Evolutionary conservation across 2,888 invertebrate species (phyloP).

Genomic region (Aphidoletes aphidimyza): DNA sequence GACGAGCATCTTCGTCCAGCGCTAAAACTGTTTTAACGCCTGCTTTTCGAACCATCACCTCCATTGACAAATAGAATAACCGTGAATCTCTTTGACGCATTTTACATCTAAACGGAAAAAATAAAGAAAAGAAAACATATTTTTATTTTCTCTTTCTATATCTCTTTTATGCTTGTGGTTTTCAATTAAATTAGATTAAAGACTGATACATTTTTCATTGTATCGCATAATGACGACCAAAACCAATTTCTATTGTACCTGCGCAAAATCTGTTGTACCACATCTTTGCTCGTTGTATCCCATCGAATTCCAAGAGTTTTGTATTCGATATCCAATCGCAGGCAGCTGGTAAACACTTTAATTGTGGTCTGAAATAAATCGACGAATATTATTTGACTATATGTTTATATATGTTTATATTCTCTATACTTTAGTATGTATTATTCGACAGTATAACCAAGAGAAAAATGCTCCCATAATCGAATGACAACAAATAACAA

Average conservation of each 20-base stretch:
- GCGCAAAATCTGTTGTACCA: slow-evolving; percentile 71
- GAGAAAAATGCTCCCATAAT: no score
- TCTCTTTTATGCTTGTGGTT: no score
- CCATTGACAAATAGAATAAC: slow-evolving; percentile 94
- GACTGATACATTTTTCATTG: no score
- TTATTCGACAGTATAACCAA: no score
- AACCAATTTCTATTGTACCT: no score
- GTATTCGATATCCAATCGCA: slow-evolving; percentile 94
- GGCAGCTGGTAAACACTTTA: slow-evolving; percentile 88
- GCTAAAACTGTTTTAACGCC: slow-evolving; percentile 84
- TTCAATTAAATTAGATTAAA: no score
- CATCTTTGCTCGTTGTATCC: slow-evolving; percentile 78
- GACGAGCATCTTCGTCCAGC: slow-evolving; percentile 87
- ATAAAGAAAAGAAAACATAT: no score
- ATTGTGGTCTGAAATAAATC: slow-evolving; percentile 79
- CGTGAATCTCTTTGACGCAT: slow-evolving; percentile 93
- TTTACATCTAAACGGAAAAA: slow-evolving; percentile 67
- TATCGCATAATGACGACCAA: no score
- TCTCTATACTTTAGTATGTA: no score
- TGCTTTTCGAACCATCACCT: slow-evolving; percentile 86
- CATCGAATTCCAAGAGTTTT: slow-evolving; percentile 91
- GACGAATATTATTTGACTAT: background rate
- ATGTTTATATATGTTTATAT: no score
- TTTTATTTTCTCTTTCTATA: no score
- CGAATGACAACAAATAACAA: no score